A percentile compares a stretch with the other conserved stretches of the same genome.
These are phyloP conservation scores for Mesochorus sp. DNA, from an alignment of 2,888 invertebrate species.

Conservation along the genomic window DNA sequence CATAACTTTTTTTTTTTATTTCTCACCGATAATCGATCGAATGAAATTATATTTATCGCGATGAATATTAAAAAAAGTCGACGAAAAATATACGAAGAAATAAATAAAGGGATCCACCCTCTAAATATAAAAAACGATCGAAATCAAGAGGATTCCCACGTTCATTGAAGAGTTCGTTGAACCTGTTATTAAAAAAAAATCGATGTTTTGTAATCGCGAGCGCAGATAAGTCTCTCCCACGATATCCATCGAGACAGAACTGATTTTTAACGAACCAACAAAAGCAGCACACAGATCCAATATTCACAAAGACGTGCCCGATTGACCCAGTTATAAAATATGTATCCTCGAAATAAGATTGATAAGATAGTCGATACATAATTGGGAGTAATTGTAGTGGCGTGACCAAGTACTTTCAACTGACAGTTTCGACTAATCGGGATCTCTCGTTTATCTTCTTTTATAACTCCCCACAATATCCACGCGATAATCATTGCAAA, in stretches of 20 bases:
- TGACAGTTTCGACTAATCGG: background rate
- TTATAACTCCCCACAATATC: background rate
- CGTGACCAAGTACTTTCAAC: constrained; percentile 29
- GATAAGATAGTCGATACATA: constrained; percentile 43
- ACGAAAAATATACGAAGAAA: too few relatives aligned
- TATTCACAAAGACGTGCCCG: too few relatives aligned
- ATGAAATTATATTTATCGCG: too few relatives aligned
- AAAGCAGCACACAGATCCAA: too few relatives aligned
- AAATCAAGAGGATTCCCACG: too few relatives aligned
- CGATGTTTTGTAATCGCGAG: background rate
- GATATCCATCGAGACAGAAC: background rate
- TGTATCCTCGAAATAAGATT: constrained; percentile 46
- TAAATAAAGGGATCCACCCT: too few relatives aligned
- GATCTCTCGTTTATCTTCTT: constrained; percentile 6
- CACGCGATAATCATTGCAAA: background rate
- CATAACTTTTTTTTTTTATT: too few relatives aligned
- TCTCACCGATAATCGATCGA: too few relatives aligned
- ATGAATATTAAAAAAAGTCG: too few relatives aligned
- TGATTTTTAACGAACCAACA: background rate
- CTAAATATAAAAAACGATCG: too few relatives aligned
- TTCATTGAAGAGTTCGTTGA: too few relatives aligned
- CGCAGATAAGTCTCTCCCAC: background rate
- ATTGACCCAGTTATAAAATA: constrained; percentile 10
- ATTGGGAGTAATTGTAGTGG: constrained; percentile 36
- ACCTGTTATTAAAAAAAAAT: background rate